Conservation (phyloP, 2,888 invertebrate genomes). For the Catocala nupta region DNA sequence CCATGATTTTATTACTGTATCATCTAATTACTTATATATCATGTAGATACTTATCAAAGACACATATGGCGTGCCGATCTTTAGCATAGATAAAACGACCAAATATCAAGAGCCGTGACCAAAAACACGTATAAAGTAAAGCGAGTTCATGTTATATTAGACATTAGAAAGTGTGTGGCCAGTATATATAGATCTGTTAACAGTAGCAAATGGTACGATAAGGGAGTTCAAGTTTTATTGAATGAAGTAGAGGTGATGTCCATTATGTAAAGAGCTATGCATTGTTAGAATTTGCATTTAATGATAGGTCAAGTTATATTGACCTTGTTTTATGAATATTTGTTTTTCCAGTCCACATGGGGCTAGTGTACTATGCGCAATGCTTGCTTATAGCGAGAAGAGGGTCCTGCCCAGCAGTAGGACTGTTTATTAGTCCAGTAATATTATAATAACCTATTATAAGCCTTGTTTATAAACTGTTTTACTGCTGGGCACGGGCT, state of each 20-base stretch:
- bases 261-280: background rate
- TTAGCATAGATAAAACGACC: slow-evolving; percentile 63
- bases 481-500: too few species aligned
- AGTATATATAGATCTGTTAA: slow-evolving; percentile 6
- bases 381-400: too few species aligned
- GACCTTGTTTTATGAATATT: background rate
- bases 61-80: slow-evolving; percentile 73
- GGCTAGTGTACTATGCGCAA: too few species aligned
- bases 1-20: slow-evolving; percentile 81
- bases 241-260: background rate
- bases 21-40: slow-evolving; percentile 78
- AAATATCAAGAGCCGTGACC: slow-evolving; percentile 27
- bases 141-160: slow-evolving; percentile 22
- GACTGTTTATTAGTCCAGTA: too few species aligned
- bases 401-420: too few species aligned
- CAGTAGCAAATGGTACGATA: background rate
- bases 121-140: background rate
- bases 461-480: too few species aligned
- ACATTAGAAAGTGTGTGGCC: background rate
- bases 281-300: too few species aligned
- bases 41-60: slow-evolving; percentile 72
- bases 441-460: too few species aligned
- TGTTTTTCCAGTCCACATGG: too few species aligned
- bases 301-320: slow-evolving; percentile 9
- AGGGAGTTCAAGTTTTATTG: too few species aligned